Percentiles rank a stretch among this genome's conserved stretches.
These are phyloP conservation scores for Turritopsis dohrnii DNA, from an alignment of 30 jellyfish, hydroid and myxozoan genomes.

Conservation along the genomic window DNA sequence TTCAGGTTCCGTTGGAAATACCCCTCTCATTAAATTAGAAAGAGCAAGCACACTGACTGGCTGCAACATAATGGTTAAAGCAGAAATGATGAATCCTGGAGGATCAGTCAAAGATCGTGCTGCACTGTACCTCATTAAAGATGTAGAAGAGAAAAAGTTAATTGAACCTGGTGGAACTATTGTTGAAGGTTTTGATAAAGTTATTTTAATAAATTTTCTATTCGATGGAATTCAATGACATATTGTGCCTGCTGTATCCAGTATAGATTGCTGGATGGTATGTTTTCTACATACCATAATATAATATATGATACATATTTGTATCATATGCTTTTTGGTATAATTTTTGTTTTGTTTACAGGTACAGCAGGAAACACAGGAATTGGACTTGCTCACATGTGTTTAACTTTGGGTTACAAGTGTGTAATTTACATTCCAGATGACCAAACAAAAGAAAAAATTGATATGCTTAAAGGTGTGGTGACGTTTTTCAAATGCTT, in stretches of 20 bases:
- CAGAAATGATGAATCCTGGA: constrained; percentile 87
- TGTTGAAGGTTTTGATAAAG: constrained; percentile 50
- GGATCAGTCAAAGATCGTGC: constrained; percentile 94
- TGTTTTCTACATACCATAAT: too few species aligned
- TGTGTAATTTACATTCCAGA: constrained; percentile 82
- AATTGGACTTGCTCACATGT: constrained; percentile 87
- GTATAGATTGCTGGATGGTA: too few species aligned
- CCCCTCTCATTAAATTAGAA: constrained; percentile 84
- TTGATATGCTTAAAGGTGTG: constrained; percentile 60
- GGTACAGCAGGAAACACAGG: constrained; percentile 96
- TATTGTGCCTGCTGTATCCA: too few species aligned
- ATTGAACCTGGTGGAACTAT: constrained; percentile 82
- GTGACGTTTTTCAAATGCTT: not conserved
- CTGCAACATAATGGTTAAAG: constrained; percentile 82
- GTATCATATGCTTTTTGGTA: not conserved
- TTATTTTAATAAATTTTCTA: too few species aligned
- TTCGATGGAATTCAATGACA: too few species aligned
- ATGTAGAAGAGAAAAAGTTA: constrained; percentile 61
- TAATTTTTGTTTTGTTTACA: not conserved
- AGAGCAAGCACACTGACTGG: constrained; percentile 77
- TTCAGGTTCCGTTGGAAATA: constrained; percentile 78
- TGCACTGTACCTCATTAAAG: constrained; percentile 65
- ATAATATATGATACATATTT: too few species aligned
- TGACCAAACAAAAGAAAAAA: constrained; percentile 79
- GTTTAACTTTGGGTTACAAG: constrained; percentile 75